Evolutionary conservation across 1,140 invertebrate genomes (phyloP).

Genomic region (Micrasema longulum): DNA sequence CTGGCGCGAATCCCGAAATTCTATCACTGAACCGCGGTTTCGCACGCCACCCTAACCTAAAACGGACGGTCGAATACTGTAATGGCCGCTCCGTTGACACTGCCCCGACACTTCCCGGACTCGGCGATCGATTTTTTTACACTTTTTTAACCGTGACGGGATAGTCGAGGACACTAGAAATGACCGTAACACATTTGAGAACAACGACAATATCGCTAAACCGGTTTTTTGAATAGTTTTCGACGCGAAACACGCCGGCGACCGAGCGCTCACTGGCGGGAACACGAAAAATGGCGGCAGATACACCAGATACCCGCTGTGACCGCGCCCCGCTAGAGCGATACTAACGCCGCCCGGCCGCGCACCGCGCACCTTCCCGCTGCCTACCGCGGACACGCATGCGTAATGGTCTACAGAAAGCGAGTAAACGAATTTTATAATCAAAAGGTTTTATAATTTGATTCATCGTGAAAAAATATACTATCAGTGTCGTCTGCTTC

Average conservation of each 20-base stretch:
- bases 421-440: slow-evolving; percentile 9
- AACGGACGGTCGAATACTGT: slow-evolving; percentile 37
- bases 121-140: slow-evolving; percentile 43
- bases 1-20: slow-evolving; percentile 18
- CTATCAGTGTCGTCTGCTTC: too few species aligned
- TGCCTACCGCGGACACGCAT: slow-evolving; percentile 24
- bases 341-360: slow-evolving; percentile 33
- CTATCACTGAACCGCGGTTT: slow-evolving; percentile 37
- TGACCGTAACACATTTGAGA: slow-evolving; percentile 34
- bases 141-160: slow-evolving; percentile 34
- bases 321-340: slow-evolving; percentile 45
- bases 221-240: slow-evolving; percentile 40
- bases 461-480: neutral
- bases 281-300: slow-evolving; percentile 47
- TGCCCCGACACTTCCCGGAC: slow-evolving; percentile 44
- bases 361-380: slow-evolving; percentile 7
- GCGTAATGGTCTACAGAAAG: slow-evolving; percentile 12
- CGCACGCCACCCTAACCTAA: slow-evolving; percentile 47
- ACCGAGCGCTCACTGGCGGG: slow-evolving; percentile 44
- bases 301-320: slow-evolving; percentile 40
- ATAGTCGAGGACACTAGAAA: slow-evolving; percentile 31
- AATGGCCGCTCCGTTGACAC: slow-evolving; percentile 46
- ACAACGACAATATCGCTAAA: slow-evolving; percentile 34
- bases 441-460: slow-evolving; percentile 24
- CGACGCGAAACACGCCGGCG: slow-evolving; percentile 40